phyloP scores from a whole-genome alignment of 2,797 vertebrate genomes.

The Orestias chungarensis region DNA sequence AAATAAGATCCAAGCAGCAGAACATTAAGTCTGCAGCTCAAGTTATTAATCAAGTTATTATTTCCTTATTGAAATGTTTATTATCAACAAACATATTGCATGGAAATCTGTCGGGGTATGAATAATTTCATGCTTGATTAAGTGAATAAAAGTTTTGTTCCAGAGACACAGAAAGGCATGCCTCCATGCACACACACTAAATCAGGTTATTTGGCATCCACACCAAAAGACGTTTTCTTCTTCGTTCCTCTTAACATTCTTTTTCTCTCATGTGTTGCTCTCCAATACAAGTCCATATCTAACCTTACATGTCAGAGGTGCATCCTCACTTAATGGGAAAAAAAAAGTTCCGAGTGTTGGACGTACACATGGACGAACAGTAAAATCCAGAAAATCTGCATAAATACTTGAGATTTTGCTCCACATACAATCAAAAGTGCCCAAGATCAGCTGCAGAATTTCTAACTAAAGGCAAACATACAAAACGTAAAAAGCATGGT shows the following conservation, averaged over 20 bases:
- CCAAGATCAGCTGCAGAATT: neutral
- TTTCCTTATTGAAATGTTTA: no score
- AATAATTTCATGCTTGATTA: neutral
- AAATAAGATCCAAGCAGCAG: constrained; percentile 4
- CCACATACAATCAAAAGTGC: neutral
- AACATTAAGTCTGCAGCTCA: constrained; percentile 15
- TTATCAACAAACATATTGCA: no score
- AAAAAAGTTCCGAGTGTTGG: neutral
- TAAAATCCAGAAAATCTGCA: neutral
- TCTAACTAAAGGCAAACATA: neutral
- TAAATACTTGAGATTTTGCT: neutral
- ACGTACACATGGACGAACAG: neutral
- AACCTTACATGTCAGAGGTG: neutral
- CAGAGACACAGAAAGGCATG: constrained; percentile 10
- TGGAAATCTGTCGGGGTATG: no score
- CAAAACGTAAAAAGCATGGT: neutral
- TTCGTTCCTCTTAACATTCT: neutral
- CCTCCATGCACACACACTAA: neutral
- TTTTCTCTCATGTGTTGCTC: neutral
- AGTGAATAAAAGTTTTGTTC: neutral
- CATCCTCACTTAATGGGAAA: neutral
- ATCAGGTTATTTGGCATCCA: constrained; percentile 13
- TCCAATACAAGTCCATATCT: neutral
- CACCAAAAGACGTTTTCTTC: constrained; percentile 3
- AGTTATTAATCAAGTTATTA: no score